Conservation (phyloP, 2,797 vertebrate species). For the Urophycis tenuis region DNA sequence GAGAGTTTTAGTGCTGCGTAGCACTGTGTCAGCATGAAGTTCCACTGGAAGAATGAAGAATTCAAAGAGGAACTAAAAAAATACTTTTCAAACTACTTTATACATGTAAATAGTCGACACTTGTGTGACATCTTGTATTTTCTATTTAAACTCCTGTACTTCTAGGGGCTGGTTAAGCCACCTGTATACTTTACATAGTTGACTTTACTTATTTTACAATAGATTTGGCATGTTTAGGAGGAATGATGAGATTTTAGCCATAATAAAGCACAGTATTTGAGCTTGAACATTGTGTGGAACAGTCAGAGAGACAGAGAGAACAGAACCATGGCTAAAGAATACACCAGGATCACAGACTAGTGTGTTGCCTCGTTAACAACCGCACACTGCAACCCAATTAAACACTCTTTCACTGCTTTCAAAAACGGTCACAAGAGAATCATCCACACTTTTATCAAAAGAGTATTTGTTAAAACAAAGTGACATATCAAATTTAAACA, state of each 20-base stretch:
- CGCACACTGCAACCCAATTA: background rate
- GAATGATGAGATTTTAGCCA: background rate
- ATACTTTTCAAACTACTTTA: background rate
- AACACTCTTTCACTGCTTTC: background rate
- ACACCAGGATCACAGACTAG: background rate
- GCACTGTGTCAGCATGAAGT: background rate
- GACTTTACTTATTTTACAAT: too few species aligned
- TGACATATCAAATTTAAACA: conserved; percentile 25
- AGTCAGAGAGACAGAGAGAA: background rate
- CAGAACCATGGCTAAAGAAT: background rate
- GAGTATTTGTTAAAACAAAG: conserved; percentile 9
- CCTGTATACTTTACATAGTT: too few species aligned
- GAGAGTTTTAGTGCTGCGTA: background rate
- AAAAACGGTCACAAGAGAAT: background rate
- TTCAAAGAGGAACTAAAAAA: background rate
- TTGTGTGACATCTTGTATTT: too few species aligned
- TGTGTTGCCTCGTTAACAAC: background rate
- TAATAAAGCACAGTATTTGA: background rate
- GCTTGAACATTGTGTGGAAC: background rate
- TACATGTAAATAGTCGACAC: too few species aligned
- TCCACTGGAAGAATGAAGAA: background rate
- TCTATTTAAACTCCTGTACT: background rate
- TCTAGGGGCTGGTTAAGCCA: background rate
- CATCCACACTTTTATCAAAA: background rate
- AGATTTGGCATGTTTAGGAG: too few species aligned